Percentiles rank a stretch among this genome's conserved stretches.
These are phyloP conservation scores for Luidia sarsii DNA, from an alignment of 53 echinoderm and acorn worm species.

Conservation along the genomic window DNA sequence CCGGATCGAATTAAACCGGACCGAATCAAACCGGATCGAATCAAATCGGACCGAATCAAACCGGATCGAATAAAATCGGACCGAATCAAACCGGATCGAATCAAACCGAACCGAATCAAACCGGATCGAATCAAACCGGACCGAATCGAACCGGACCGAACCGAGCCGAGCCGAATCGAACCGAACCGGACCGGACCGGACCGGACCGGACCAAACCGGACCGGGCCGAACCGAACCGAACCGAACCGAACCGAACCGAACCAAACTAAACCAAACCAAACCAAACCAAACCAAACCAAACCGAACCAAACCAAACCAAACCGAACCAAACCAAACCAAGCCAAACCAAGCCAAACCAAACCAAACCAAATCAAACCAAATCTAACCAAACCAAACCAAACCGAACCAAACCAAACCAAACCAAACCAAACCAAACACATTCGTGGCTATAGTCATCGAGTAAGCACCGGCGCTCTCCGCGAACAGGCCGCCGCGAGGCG, in stretches of 20 bases:
- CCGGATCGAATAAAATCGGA: too few relatives aligned
- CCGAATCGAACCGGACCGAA: neutral
- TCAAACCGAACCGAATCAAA: neutral
- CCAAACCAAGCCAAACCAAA: constrained; percentile 4
- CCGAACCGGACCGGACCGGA: neutral
- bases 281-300: neutral
- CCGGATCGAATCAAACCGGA: neutral
- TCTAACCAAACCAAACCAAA: neutral
- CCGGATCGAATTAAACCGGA: too few relatives aligned
- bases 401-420: too few relatives aligned
- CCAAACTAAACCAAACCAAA: too few relatives aligned
- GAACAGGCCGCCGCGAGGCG: too few relatives aligned
- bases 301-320: neutral
- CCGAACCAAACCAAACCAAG: neutral
- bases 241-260: neutral
- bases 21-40: too few relatives aligned
- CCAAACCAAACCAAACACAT: too few relatives aligned
- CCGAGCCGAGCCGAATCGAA: neutral
- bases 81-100: too few relatives aligned
- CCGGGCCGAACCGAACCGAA: neutral
- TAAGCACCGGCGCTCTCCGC: too few relatives aligned
- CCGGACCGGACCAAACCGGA: neutral
- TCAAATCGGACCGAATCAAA: too few relatives aligned
- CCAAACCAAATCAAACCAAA: neutral
- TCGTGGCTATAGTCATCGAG: too few relatives aligned